Base-by-base conservation (phyloP, 2,113 vertebrate genomes). In the Hepsetus odoe region DNA sequence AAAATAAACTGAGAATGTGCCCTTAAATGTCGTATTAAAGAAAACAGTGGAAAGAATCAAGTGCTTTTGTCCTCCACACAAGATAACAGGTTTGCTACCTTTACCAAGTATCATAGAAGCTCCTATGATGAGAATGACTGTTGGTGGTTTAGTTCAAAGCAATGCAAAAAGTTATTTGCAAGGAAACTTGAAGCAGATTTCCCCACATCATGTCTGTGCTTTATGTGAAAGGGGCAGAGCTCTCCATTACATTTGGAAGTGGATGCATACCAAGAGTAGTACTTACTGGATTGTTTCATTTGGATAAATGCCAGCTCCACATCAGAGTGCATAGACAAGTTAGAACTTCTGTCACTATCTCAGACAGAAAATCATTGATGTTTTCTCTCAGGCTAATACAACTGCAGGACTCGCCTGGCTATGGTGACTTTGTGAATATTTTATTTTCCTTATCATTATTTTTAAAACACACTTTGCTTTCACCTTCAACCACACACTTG, bases 401-500 rank as follows among this genome's bases (percentile, higher is more conserved):
- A 44, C 53, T 74, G 56, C 68, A 53, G 28, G 24, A 22, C 22
- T 62, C 22, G 40, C n/a, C n/a, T 76, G n/a, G 28, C 6, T 18
- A 30, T 55, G 62, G 51, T 62, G 26, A 22, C 28, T 70, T 59
- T 65, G 49, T 59, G 30, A 82, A 64, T 76, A 77, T 74, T 76
- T 80, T 13, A 53, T 76, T 30, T 9, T 22, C 30, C 20, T 79
- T 80, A 32, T 81, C 66, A 76, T 53, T 81, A 85, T 88, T 84
- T 83, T 84, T 55, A 84, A 70, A 72, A 61, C 40, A 58, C 71
- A 82, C 76, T 72, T 79, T 68, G 53, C 72, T 49, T 82, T 88
- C 79, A 80, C 83, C 79, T 81, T 87, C 68, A 80, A 69, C 88
- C 86, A 53, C 77, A 81, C 65, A 80, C 84, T 74, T 56, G 38